phyloP scores from a whole-genome alignment of 2,888 invertebrate species.

The Platypus cylindrus region DNA sequence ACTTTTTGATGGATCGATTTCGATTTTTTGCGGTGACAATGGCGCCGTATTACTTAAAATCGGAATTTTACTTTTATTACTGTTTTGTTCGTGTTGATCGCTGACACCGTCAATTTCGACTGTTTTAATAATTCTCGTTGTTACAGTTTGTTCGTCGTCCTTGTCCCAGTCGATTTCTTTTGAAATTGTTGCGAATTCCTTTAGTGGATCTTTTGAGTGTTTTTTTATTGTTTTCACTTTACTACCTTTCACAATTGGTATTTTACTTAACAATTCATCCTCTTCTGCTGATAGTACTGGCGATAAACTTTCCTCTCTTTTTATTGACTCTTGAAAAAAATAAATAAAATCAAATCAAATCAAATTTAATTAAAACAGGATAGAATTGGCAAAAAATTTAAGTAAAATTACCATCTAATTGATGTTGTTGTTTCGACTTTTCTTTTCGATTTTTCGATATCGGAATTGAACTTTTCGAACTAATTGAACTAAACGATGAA shows the following conservation, averaged over 20 bases:
- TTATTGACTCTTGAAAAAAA: too few species aligned
- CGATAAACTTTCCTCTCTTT: slow-evolving; percentile 1
- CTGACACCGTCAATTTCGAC: slow-evolving; percentile 25
- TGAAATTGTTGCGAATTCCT: slow-evolving; percentile 33
- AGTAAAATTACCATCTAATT: too few species aligned
- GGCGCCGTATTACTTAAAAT: slow-evolving; percentile 14
- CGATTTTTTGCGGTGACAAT: slow-evolving; percentile 3
- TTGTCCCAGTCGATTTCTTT: slow-evolving; percentile 36
- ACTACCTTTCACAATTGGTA: slow-evolving; percentile 32
- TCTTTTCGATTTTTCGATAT: slow-evolving; percentile 26
- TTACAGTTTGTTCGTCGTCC: slow-evolving; percentile 20
- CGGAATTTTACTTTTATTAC: slow-evolving; percentile 25
- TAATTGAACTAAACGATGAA: slow-evolving; percentile 16
- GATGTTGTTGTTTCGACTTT: too few species aligned
- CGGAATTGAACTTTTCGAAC: slow-evolving; percentile 27
- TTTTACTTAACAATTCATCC: slow-evolving; percentile 31
- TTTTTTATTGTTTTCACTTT: slow-evolving; percentile 39
- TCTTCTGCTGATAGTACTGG: slow-evolving; percentile 21
- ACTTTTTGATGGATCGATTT: slow-evolving; percentile 27
- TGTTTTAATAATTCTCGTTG: slow-evolving; percentile 19
- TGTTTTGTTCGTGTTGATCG: slow-evolving; percentile 13
- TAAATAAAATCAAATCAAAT: too few species aligned
- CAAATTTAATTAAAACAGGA: too few species aligned
- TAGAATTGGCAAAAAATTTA: too few species aligned
- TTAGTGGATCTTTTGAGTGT: slow-evolving; percentile 37